These are phyloP conservation scores for Melanostigma gelatinosum DNA, from an alignment of 2,113 vertebrate genomes.

Conservation along the genomic window DNA sequence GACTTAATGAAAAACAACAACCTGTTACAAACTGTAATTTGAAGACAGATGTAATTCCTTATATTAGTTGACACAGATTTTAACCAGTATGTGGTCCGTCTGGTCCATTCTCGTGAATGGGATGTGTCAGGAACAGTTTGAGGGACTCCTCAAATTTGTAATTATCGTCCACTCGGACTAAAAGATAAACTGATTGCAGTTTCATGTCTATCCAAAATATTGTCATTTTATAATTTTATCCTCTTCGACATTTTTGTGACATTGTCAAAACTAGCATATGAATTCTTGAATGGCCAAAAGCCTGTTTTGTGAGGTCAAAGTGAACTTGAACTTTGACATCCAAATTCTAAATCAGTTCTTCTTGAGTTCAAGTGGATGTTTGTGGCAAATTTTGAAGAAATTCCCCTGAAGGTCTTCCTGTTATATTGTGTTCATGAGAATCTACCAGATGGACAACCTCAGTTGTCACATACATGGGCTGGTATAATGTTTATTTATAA, in stretches of 20 bases:
- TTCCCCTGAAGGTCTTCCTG: too few species aligned
- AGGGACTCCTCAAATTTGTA: too few species aligned
- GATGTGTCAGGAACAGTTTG: too few species aligned
- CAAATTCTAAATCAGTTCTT: neutral
- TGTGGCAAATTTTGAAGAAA: too few species aligned
- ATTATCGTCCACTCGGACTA: too few species aligned
- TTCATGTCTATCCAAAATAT: neutral
- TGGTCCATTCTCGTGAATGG: too few species aligned
- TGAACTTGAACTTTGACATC: neutral
- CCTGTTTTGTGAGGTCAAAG: too few species aligned
- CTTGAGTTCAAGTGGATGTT: neutral
- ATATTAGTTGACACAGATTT: neutral
- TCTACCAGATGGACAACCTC: too few species aligned
- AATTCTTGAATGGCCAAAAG: neutral
- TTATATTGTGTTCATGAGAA: too few species aligned
- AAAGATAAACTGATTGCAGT: too few species aligned
- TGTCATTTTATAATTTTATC: neutral
- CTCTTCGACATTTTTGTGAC: neutral
- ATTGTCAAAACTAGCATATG: neutral
- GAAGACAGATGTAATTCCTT: neutral
- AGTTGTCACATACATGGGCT: neutral
- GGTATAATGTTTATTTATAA: neutral
- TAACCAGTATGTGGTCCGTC: neutral
- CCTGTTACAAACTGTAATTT: neutral
- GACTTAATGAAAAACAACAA: neutral